Evolutionary conservation across 2,113 vertebrate species (phyloP), one percentile per base, ranked within the genome.

Genomic region (Recurvirostra avosetta): DNA sequence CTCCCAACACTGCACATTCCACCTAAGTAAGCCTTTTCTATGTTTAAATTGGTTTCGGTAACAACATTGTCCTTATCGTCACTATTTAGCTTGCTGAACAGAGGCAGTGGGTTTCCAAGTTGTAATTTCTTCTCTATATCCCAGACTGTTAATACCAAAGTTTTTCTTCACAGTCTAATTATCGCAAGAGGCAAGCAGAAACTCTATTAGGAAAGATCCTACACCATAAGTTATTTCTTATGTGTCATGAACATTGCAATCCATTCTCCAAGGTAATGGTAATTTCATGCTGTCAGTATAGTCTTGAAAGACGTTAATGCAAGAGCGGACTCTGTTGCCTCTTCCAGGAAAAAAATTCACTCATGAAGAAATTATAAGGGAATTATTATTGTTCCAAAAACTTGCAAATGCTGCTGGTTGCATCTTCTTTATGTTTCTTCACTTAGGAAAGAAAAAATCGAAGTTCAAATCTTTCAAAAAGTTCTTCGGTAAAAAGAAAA

Each of bases 381-480:
- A 88, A 62, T 75, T 67, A 65, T 45, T 78, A n/a, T 27, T 71
- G 26, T 84, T 96, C 25, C 10, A 41, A 72, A 78, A 94, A 29
- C 50, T 65, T 53, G 15, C 15, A 47, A 2, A 6, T 73, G 41
- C 62, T 89, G 13, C 41, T 94, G 38, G 15, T 75, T 91, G 29
- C 41, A 67, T 93, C 58, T 71, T 58, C 34, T 95, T 93, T 85
- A 27, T 90, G 78, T 76, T 89, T 84, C 67, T 96, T 92, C 73
- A 26, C 67, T 49, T 88, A 99, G 99, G 98, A 96, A 98, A 98
- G 97, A 99, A 99, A 96, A 99, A 98, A 86, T 99, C 98, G 5
- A 99, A 98, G 94, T 98, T 99, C 75, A 99, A 98, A 94, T 98
- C 98, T 29, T 97, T 99, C 77, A 99, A 98, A 94, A 99, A 98